A percentile compares a stretch with the other conserved stretches of the same genome.
phyloP scores from a whole-genome alignment of 2,797 vertebrate species.

The Selene dorsalis region DNA sequence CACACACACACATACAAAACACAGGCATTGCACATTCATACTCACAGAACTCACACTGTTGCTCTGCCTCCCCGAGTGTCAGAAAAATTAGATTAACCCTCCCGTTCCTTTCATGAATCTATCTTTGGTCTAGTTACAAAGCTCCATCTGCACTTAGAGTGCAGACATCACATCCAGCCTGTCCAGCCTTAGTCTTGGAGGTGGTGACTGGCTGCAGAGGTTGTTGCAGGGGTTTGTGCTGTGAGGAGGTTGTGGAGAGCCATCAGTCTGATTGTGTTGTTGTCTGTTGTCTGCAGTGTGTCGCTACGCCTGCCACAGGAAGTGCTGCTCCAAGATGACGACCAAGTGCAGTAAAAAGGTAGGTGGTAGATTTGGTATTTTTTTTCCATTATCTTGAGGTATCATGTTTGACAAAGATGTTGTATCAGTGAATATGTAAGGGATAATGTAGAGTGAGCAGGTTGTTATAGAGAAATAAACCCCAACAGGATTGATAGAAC shows the following conservation, averaged over 20 bases:
- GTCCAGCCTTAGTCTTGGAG: not conserved
- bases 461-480: no score
- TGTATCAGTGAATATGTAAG: not conserved
- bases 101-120: slow-evolving; percentile 53
- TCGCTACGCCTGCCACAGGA: slow-evolving; percentile 96
- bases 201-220: slow-evolving; percentile 10
- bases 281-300: slow-evolving; percentile 87
- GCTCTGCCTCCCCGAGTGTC: slow-evolving; percentile 48
- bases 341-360: slow-evolving; percentile 97
- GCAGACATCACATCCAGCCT: not conserved
- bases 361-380: slow-evolving; percentile 33
- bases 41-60: slow-evolving; percentile 24
- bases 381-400: not conserved
- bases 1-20: slow-evolving; percentile 14
- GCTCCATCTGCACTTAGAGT: slow-evolving; percentile 37
- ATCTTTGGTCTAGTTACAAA: slow-evolving; percentile 62
- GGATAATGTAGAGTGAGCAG: no score
- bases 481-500: no score
- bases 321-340: slow-evolving; percentile 93
- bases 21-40: not conserved
- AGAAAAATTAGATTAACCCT: slow-evolving; percentile 55
- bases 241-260: not conserved
- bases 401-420: not conserved
- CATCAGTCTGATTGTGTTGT: slow-evolving; percentile 39
- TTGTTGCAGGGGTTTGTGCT: no score